Evolutionary conservation across 2,113 vertebrate species (phyloP), one percentile per base, ranked within the genome.

Genomic region (Dromaius novaehollandiae): DNA sequence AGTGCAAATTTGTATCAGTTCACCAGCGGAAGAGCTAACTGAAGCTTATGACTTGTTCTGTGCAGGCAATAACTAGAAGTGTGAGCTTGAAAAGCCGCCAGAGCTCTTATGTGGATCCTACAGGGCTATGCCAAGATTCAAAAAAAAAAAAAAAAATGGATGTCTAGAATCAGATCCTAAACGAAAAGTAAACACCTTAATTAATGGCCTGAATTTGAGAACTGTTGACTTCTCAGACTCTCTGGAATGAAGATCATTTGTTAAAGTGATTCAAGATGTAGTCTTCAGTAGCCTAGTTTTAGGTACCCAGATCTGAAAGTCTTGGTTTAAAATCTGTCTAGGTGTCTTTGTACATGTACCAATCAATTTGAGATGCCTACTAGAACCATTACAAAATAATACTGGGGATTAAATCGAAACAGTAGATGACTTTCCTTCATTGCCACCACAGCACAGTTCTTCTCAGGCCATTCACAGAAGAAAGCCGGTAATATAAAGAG

Each of bases 81-180:
- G 48, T 32, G 88, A 86, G 83, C 63, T 85, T 80, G 71, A 60
- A 93, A 95, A 95, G 76, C 46, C 80, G 80, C 66, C 53, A 64
- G 69, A 95, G 60, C 42, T n/a, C 89, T 93, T 73, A 28, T 55
- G 69, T 61, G 83, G 46, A 55, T 95, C 82, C 64, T 88, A 63
- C 20, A 86, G 76, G 75, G 26, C n/a, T 63, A 42, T 81, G 68
- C 55, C 55, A 90, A 58, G 25, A 90, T 24, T 4, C 63, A 36
- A 24, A 87, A 85, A 56, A 32, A 87, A 85, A 56, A 32, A 58
- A 17, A 58, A 32, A 96, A 69, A 55, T 1, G 2, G 6, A 30
- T 83, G 26, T 30, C 30, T 80, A 70, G 53, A 53, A 76, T 90
- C 80, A 93, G 65, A 34, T 93, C 38, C 36, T n/a, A 75, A 93